Evolutionary conservation across 2,797 vertebrate genomes (phyloP), one percentile per base, ranked within the genome.

Genomic region (Lepilemur septentrionalis): DNA sequence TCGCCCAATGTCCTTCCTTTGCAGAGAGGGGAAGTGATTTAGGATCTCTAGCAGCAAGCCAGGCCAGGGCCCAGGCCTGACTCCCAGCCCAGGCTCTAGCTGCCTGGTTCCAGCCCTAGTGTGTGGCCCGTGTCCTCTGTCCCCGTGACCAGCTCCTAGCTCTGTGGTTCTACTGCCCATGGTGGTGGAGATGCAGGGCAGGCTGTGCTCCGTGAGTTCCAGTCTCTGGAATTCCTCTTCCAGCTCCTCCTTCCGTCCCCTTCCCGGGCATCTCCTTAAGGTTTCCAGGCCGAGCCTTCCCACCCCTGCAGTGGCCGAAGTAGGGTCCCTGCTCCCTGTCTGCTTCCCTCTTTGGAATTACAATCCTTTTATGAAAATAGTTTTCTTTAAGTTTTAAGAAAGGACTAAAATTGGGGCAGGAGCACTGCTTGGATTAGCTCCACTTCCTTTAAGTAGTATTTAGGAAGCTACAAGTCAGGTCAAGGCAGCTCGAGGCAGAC

Each of bases 401-500:
- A 93, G 76, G 73, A 69, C 69, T 65, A 25, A 86, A 87, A 87
- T 20, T 79, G 90, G 50, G 73, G 80, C 82, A 70, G 86, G 59
- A 61, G 41, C 0, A 61, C 93, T 43, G 80, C 83, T 98, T 94
- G 97, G 98, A 98, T 98, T 98, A 98, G 96, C 98, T 95, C 96
- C 97, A 94, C 98, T 97, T 97, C 97, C 92, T 97, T 91, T 94
- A 89, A 95, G 98, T 93, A 89, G 97, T 96, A 86, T 98, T 98
- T 98, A 97, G 98, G 98, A 98, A 92, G 98, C 97, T 98, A 59
- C 96, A 95, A 96, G 96, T 79, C 95, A 97, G 98, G 99, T 99
- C 98, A 97, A 83, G 97, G 98, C 98, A 98, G 98, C 98, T 98
- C 78, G 93, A 99, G 98, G 97, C 98, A 98, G 99, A 99, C 99